Base-by-base conservation (phyloP, 53 echinoderm and acorn worm species). In the Arbacia lixula region DNA sequence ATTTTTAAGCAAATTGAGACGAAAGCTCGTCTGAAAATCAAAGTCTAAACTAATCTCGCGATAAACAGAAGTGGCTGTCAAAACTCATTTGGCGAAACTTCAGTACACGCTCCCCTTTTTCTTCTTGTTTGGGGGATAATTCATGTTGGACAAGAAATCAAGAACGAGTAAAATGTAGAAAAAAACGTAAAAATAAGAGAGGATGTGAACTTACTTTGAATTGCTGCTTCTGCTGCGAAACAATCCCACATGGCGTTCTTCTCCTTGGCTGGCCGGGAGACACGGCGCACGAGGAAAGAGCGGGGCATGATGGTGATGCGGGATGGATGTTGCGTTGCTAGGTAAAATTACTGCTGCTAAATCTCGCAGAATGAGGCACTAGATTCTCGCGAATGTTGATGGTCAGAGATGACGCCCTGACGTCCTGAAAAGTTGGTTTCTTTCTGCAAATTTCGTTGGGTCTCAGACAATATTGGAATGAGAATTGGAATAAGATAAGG, bases 171-270 rank as follows among this genome's bases (percentile, higher is more conserved):
- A 10, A 46, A 14, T 10, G 46, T 46, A n/a, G n/a, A n/a, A 14
- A 46, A 46, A 46, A 14, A 46, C 14, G 8, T 10, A 46, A 53
- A 53, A 39, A 19, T 71, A 35, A 68, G 22, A 14, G 28, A 46
- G 30, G n/a, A 21, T 67, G 36, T 10, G 43, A 6, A 53, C 74
- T 74, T 74, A 74, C 74, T 74, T 12, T 74, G 74, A 29, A 74
- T 51, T 4, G 74, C 74, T 63, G 57, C 46, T 86, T 66, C 38
- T 19, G 85, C 86, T 6, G 86, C 86, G 36, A 86, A 86, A 66
- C 86, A 86, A 64, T 86, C 86, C 86, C 86, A 86, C 66, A 76
- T 86, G 30, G 64, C 66, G 3, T 76, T 63, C 25, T 76, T 86
- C 55, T 53, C 65, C 54, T 86, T 65, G 24, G 43, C 29, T 14